Base-by-base conservation (phyloP, 2,888 invertebrate genomes). In the Agrypnus murinus region DNA sequence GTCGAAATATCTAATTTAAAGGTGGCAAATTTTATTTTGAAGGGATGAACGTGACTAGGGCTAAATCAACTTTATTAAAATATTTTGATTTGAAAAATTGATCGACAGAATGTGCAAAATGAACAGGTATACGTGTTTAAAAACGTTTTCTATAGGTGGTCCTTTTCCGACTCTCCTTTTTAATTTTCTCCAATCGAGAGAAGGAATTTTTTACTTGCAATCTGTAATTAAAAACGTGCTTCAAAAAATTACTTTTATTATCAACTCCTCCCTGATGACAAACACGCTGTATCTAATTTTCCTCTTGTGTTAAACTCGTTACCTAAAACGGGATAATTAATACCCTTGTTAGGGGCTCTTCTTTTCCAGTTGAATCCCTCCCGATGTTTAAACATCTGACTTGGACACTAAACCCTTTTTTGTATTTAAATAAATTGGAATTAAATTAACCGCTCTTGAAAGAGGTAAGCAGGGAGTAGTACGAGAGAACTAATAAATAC, bases 1-100 rank as follows among this genome's bases (percentile, higher is more conserved):
- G 10, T 58, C 43, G 59, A 65, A 70, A 65, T 60, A 60, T 70
- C 46, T 60, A 70, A 65, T 70, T 70, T 65, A 58, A 65, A 70
- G 40, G 38, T 36, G 14, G 43, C 12, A 55, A 53, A 60, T 70
- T 70, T 65, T 62, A 65, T 60, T 65, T 65, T 65, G 32, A 45
- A 60, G 45, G 46, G 65, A 48, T 60, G 50, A 60, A 65, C 70
- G 70, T 70, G 70, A 65, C 70, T 53, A 17, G 32, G 59, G 48
- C 43, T 67, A 67, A 60, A 60, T 60, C 55, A 53, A 45, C 60
- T 40, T 60, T 40, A 59, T 67, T 67, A 67, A 60, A 60, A 67
- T 60, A 60, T 53, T 34, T 48, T 17, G 48, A 67, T 59, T 46
- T 36, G 66, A 46, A 50, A 66, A 60, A 58, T 43, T 14, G 58